Conservation (phyloP, 2,113 vertebrate genomes). For the Hemibagrus wyckioides region DNA sequence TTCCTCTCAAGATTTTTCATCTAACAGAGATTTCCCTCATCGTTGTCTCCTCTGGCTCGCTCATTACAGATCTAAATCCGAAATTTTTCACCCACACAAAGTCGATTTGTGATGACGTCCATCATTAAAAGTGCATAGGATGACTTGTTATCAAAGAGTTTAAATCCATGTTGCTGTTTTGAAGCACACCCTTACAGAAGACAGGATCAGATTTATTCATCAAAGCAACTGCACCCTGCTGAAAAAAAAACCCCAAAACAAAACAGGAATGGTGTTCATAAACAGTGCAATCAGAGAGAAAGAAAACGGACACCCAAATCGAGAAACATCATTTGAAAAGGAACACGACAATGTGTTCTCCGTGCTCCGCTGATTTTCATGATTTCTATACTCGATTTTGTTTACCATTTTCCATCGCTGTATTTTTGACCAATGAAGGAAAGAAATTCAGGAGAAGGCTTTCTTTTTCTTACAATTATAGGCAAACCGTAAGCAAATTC, state of each 20-base stretch:
- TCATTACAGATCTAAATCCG: not conserved
- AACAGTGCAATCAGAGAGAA: conserved; percentile 14
- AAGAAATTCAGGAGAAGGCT: not conserved
- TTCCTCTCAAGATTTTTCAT: not conserved
- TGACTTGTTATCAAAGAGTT: not conserved
- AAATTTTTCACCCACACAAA: not conserved
- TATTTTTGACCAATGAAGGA: not conserved
- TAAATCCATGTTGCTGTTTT: not conserved
- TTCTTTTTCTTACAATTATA: not conserved
- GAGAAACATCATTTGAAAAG: not conserved
- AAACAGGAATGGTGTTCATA: conserved; percentile 10
- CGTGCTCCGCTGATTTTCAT: not conserved
- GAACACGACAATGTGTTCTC: not conserved
- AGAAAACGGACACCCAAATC: not conserved
- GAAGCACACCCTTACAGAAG: not conserved
- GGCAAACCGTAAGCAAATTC: not conserved
- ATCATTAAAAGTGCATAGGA: not conserved
- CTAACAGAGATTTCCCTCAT: not conserved
- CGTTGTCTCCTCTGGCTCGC: not conserved
- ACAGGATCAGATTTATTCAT: conserved; percentile 2
- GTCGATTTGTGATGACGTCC: not conserved
- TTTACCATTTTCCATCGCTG: not conserved
- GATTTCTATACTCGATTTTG: not conserved
- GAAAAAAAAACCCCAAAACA: not conserved
- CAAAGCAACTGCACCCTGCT: not conserved